Evolutionary conservation across 2,113 vertebrate genomes (phyloP).

Genomic region (Dromaius novaehollandiae): DNA sequence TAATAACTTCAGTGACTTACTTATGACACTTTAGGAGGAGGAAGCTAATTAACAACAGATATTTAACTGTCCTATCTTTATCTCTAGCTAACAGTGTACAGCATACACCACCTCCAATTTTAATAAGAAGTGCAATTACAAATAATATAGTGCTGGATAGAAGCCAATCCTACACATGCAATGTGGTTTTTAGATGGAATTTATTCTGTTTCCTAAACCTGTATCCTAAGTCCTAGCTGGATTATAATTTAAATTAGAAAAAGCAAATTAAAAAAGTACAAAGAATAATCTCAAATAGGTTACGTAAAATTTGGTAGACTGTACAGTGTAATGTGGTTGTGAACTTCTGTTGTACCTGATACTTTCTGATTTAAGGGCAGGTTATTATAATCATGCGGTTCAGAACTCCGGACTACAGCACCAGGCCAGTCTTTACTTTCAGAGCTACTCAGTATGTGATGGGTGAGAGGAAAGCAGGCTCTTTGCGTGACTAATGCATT

Average conservation of each 20-base stretch:
- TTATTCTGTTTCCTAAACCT: neutral
- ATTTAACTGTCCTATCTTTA: neutral
- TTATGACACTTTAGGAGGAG: neutral
- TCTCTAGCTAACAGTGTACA: neutral
- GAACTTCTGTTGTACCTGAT: rapidly evolving
- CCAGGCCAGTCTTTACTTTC: neutral
- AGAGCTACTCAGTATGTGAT: rapidly evolving
- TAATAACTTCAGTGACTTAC: neutral
- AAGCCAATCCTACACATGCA: neutral
- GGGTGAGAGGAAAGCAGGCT: rapidly evolving
- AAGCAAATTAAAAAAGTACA: neutral
- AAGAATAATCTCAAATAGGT: neutral
- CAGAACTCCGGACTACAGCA: neutral
- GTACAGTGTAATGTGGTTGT: neutral
- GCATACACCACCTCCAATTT: neutral
- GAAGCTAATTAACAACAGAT: neutral
- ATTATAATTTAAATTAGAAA: neutral
- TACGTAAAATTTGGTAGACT: neutral
- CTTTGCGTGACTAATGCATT: neutral
- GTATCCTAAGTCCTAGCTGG: neutral
- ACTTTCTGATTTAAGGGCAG: neutral
- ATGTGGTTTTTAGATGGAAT: neutral
- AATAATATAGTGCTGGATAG: neutral
- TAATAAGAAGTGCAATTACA: neutral
- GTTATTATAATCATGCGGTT: too few relatives aligned